Conservation (phyloP, 2,113 vertebrate species). For the Oncorhynchus tshawytscha region DNA sequence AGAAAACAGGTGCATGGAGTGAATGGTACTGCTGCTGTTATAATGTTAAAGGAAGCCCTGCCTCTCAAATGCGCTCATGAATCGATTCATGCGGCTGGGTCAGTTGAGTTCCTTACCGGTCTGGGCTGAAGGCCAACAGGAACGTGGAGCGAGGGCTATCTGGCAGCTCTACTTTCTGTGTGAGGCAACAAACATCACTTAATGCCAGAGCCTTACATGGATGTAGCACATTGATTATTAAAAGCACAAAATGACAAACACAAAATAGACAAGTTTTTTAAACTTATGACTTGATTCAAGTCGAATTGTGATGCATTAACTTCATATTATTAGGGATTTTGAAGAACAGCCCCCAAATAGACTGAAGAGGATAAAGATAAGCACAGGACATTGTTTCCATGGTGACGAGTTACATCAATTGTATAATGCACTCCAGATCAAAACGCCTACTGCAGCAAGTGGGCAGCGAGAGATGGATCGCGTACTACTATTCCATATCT, state of each 20-base stretch:
- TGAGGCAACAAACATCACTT: slow-evolving; percentile 62
- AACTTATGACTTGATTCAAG: not conserved
- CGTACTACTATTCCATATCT: too few relatives aligned
- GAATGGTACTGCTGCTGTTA: not conserved
- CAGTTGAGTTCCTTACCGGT: slow-evolving; percentile 79
- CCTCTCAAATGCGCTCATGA: not conserved
- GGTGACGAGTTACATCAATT: not conserved
- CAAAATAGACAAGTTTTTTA: too few relatives aligned
- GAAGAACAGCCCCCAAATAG: not conserved
- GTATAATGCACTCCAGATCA: not conserved
- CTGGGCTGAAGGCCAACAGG: slow-evolving; percentile 97
- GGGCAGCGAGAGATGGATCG: not conserved
- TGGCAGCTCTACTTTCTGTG: slow-evolving; percentile 96
- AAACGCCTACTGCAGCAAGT: not conserved
- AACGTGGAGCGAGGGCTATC: slow-evolving; percentile 99
- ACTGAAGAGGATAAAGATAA: not conserved
- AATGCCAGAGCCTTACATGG: not conserved
- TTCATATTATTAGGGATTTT: not conserved
- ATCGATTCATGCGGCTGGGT: not conserved
- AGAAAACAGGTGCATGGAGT: not conserved
- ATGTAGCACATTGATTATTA: not conserved
- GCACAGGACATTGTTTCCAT: not conserved
- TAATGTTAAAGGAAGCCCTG: not conserved
- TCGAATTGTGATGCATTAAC: not conserved
- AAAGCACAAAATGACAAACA: not conserved